phyloP scores from a whole-genome alignment of 1,140 invertebrate genomes.

The Drosophila bifasciata region DNA sequence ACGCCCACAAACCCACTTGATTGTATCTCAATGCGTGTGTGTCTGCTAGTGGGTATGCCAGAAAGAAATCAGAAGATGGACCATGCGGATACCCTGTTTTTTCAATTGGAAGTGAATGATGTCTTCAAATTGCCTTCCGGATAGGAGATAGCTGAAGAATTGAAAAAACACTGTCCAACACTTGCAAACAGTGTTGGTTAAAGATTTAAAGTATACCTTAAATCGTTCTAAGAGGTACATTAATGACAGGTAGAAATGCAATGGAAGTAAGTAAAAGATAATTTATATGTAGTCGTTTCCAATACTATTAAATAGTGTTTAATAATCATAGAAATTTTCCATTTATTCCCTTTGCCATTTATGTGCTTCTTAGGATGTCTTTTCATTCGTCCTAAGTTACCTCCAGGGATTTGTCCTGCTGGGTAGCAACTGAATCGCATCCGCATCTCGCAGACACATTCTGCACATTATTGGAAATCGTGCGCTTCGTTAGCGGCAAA shows the following conservation, averaged over 20 bases:
- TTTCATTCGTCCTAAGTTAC: neutral
- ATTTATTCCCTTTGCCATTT: no score
- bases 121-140: no score
- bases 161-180: no score
- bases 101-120: no score
- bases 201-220: no score
- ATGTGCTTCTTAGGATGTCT: no score
- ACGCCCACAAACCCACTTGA: conserved; percentile 2
- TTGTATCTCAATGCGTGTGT: conserved; percentile 16
- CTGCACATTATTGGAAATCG: conserved; percentile 70
- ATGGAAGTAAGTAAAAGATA: no score
- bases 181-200: no score
- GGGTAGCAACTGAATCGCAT: conserved; percentile 20
- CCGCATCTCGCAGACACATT: conserved; percentile 49
- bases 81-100: neutral
- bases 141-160: no score
- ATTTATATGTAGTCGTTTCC: neutral
- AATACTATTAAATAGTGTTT: neutral
- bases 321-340: neutral
- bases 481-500: conserved; percentile 79
- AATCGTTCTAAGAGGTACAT: no score
- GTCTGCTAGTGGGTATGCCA: neutral
- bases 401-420: neutral
- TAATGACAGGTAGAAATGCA: no score
- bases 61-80: no score